phyloP scores from a whole-genome alignment of 30 jellyfish, hydroid and myxozoan species.

The Nemopilema nomurai region DNA sequence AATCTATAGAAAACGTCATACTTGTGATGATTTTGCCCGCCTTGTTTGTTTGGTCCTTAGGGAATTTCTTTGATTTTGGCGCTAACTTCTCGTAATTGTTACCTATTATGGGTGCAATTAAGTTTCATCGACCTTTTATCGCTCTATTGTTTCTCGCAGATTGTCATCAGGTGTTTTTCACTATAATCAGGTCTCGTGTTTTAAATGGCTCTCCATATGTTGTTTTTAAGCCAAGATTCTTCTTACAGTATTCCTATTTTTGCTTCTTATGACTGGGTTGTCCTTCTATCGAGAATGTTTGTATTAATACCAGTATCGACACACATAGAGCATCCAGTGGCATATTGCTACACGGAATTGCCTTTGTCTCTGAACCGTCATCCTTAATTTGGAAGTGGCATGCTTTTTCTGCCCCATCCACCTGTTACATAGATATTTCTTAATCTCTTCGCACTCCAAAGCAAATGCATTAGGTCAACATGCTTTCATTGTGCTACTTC shows the following conservation, averaged over 20 bases:
- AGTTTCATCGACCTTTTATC: slow-evolving; percentile 31
- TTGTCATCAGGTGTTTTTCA: slow-evolving; percentile 30
- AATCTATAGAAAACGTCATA: neutral
- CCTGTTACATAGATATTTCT: neutral
- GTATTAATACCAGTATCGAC: too few species aligned
- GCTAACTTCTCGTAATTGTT: slow-evolving; percentile 27
- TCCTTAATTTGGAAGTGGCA: neutral
- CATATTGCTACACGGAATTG: too few species aligned
- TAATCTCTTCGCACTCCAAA: neutral
- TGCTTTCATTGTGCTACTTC: neutral
- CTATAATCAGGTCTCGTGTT: neutral
- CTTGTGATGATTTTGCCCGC: slow-evolving; percentile 10
- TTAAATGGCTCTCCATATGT: neutral
- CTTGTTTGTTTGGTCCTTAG: slow-evolving; percentile 9
- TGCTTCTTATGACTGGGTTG: neutral
- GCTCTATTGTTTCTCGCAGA: slow-evolving; percentile 23
- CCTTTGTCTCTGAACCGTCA: too few species aligned
- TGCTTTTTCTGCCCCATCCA: neutral
- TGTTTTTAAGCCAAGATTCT: neutral
- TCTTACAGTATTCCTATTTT: neutral
- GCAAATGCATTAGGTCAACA: neutral
- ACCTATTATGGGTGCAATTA: slow-evolving; percentile 28
- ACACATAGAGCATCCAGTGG: too few species aligned
- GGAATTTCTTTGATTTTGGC: slow-evolving; percentile 6
- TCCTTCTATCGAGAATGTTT: too few species aligned